Percentiles rank a stretch among this genome's conserved stretches.
Conservation (phyloP, 2,797 vertebrate genomes). For the Rousettus madagascariensis region DNA sequence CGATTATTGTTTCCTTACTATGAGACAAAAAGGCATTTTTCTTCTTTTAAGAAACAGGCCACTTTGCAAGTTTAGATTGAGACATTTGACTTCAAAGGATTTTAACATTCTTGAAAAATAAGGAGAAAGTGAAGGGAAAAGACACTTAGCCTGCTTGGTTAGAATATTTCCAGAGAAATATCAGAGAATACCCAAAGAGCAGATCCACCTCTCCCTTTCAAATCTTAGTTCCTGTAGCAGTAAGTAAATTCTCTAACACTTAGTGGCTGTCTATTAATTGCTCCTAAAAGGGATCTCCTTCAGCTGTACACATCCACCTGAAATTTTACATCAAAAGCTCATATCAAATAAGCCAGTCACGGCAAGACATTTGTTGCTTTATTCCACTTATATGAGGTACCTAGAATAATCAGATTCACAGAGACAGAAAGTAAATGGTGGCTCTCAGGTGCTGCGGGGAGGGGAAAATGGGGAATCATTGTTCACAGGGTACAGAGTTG, state of each 20-base stretch:
- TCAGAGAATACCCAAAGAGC: not conserved
- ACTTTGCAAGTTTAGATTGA: slow-evolving; percentile 23
- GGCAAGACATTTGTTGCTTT: not conserved
- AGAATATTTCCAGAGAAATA: not conserved
- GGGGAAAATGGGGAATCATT: not conserved
- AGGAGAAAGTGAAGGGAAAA: not conserved
- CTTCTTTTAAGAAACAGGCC: not conserved
- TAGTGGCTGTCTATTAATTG: not conserved
- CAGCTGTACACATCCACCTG: not conserved
- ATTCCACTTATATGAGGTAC: not conserved
- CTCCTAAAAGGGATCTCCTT: not conserved
- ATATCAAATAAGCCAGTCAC: not conserved
- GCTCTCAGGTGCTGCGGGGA: not conserved
- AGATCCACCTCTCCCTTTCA: not conserved
- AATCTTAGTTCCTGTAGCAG: not conserved
- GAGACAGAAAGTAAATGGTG: not conserved
- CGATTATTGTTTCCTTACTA: not conserved
- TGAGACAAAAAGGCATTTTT: not conserved
- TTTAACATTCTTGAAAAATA: not conserved
- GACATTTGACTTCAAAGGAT: not conserved
- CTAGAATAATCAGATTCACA: not conserved
- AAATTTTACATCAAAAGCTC: not conserved
- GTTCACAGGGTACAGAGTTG: not conserved
- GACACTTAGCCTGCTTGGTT: not conserved
- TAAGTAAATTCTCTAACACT: not conserved